Conservation (phyloP, 2,113 vertebrate genomes). For the Coryphaenoides rupestris region DNA sequence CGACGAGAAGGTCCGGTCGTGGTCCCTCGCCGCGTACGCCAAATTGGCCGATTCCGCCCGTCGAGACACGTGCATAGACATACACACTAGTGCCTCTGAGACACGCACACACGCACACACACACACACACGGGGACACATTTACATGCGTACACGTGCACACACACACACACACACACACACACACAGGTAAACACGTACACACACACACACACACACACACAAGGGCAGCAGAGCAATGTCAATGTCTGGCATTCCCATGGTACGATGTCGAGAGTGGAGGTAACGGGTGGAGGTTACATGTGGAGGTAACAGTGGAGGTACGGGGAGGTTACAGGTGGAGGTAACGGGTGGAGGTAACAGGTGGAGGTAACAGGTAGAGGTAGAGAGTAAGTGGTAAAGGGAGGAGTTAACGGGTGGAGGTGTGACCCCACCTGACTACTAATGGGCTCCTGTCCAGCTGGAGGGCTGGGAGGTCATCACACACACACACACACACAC, state of each 20-base stretch:
- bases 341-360: too few species aligned
- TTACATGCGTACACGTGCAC: background rate
- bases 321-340: too few species aligned
- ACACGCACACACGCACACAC: background rate
- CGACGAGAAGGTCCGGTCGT: too few species aligned
- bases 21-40: too few species aligned
- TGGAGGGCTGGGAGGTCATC: constrained; percentile 56
- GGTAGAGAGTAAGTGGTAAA: constrained; percentile 3
- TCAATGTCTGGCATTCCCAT: too few species aligned
- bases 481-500: constrained; percentile 31
- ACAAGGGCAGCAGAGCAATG: constrained; percentile 13
- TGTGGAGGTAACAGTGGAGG: too few species aligned
- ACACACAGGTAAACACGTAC: background rate
- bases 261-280: too few species aligned
- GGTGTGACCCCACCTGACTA: constrained; percentile 57
- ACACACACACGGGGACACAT: background rate
- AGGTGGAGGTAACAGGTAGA: too few species aligned
- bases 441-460: constrained; percentile 52
- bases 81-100: too few species aligned
- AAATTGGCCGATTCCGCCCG: too few species aligned
- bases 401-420: constrained; percentile 18
- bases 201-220: background rate
- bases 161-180: background rate
- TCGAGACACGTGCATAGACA: too few species aligned
- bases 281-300: too few species aligned